A percentile compares a stretch with the other conserved stretches of the same genome.
Conservation (phyloP, 2,888 invertebrate species). For the Nezara viridula region DNA sequence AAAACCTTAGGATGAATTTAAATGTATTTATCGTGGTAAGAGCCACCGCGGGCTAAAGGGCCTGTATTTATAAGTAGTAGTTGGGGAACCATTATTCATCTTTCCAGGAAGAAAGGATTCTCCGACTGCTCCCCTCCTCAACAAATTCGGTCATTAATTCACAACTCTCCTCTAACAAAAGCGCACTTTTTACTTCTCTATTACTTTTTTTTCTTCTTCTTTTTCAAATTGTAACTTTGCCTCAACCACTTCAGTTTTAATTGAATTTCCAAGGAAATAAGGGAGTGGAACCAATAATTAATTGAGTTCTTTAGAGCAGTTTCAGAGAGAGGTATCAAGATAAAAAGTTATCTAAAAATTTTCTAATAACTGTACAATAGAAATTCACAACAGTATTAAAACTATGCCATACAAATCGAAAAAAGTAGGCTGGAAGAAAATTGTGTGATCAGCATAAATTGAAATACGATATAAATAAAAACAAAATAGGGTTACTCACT, state of each 20-base stretch:
- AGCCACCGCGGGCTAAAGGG: not conserved
- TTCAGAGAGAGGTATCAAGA: not conserved
- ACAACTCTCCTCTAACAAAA: not conserved
- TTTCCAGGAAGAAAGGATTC: not conserved
- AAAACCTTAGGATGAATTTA: not conserved
- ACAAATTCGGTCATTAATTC: conserved; percentile 26
- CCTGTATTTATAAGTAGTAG: not conserved
- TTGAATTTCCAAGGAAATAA: not conserved
- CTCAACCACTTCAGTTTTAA: not conserved
- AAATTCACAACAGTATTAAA: too few species aligned
- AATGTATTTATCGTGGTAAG: conserved; percentile 6
- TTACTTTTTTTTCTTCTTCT: not conserved
- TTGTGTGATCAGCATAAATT: too few species aligned
- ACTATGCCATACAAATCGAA: too few species aligned
- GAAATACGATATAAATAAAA: too few species aligned
- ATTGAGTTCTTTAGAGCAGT: not conserved
- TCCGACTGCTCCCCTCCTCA: not conserved
- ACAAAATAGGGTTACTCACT: too few species aligned
- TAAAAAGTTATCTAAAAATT: too few species aligned
- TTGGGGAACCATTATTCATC: conserved; percentile 4
- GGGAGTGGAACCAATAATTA: not conserved
- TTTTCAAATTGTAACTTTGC: not conserved
- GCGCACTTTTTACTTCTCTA: conserved; percentile 29
- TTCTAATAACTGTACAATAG: too few species aligned
- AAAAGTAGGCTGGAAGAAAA: too few species aligned